Base-by-base conservation (phyloP, 2,113 vertebrate genomes). In the Melanocharis versteri region DNA sequence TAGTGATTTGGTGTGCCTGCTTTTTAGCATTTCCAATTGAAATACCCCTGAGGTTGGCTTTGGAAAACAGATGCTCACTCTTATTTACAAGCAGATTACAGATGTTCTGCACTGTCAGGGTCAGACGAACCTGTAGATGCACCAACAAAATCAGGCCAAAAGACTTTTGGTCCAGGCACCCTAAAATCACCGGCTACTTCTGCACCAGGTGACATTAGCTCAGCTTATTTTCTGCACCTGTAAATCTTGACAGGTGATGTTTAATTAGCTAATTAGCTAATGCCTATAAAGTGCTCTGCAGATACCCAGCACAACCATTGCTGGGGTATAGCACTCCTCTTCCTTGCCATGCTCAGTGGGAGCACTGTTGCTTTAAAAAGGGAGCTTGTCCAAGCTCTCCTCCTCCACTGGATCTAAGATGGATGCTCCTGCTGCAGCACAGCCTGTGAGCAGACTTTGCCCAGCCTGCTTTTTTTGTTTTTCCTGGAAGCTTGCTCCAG, bases 391-490 rank as follows among this genome's bases (percentile, higher is more conserved):
- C 96, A 96, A 94, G 96, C 90, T 86, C 90, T 95, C 94, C 91
- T 95, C 94, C 93, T 96, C 96, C 89, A 94, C 95, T 85, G 81
- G 82, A 95, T 96, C 91, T 95, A 96, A 97, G 97, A 95, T 88
- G 96, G 93, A 97, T 92, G 93, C 88, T 84, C 95, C 96, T 96
- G 96, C 93, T 95, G 96, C 97, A 97, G 96, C 91, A 44, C 83
- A 97, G 95, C 78, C 96, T 93, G 72, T 92, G 39, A 98, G 80
- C 98, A 98, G 97, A 89, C 97, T 98, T 94, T 97, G 89, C 93
- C 96, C 96, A 97, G 97, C 94, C 91, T 98, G 97, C 94, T 97
- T 94, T 96, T 97, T 98, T 89, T 98, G 97, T 96, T 97, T 98
- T 91, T 89, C 70, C 90, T 98, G 98, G 97, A 98, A 97, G 89